Percentiles rank a stretch among this genome's conserved stretches.
Conservation (phyloP, 2,797 vertebrate species). For the Myripristis jacobus region DNA sequence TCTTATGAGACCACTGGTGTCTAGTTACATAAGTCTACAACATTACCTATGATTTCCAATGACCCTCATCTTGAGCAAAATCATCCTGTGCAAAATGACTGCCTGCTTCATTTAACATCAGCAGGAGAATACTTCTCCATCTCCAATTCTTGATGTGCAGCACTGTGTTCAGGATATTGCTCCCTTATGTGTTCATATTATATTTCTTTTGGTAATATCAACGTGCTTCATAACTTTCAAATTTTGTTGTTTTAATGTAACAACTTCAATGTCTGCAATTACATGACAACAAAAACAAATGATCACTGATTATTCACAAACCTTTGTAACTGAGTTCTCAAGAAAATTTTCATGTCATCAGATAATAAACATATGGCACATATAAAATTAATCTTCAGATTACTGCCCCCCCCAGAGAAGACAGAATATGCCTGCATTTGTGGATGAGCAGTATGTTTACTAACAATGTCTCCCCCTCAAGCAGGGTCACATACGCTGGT, state of each 20-base stretch:
- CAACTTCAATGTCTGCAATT: neutral
- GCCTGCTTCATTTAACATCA: neutral
- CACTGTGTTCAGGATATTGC: neutral
- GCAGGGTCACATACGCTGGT: conserved; percentile 9
- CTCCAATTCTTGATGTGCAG: neutral
- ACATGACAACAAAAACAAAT: neutral
- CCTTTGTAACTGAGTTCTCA: too few relatives aligned
- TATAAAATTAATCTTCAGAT: too few relatives aligned
- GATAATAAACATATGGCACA: too few relatives aligned
- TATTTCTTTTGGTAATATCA: neutral
- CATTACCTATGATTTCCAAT: too few relatives aligned
- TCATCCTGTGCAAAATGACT: neutral
- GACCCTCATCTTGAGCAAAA: neutral
- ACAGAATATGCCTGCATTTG: conserved; percentile 1
- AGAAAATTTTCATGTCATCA: too few relatives aligned
- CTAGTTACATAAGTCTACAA: too few relatives aligned
- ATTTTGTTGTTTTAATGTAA: too few relatives aligned
- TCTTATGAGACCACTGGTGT: too few relatives aligned
- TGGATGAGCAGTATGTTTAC: neutral
- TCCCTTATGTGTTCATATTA: conserved; percentile 1
- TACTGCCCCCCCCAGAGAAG: neutral
- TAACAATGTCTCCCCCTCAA: conserved; percentile 17
- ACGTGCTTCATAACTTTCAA: neutral
- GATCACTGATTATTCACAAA: neutral
- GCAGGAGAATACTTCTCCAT: neutral